These are phyloP conservation scores for Tarsius wallacei DNA, from an alignment of 2,797 vertebrate genomes.

Conservation along the genomic window DNA sequence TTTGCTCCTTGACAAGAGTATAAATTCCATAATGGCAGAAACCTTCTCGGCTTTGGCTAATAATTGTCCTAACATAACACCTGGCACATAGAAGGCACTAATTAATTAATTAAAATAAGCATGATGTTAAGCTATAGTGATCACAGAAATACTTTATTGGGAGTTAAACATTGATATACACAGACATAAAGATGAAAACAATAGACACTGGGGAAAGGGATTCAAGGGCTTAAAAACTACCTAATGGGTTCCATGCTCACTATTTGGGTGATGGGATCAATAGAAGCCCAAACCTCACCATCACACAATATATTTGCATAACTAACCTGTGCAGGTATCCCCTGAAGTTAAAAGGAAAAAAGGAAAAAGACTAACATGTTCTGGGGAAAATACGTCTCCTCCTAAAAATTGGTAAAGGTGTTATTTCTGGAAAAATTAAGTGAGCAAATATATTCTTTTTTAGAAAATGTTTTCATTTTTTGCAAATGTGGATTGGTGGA, in stretches of 20 bases:
- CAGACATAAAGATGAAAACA: too few relatives aligned
- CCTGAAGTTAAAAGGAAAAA: too few relatives aligned
- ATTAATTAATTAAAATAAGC: conserved; percentile 21
- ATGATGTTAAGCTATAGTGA: background rate
- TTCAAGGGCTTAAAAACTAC: too few relatives aligned
- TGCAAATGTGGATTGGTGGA: background rate
- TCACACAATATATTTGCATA: too few relatives aligned
- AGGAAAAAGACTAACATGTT: too few relatives aligned
- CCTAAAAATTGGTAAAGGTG: background rate
- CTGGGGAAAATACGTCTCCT: background rate
- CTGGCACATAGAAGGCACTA: background rate
- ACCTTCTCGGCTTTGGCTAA: background rate
- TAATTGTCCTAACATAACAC: background rate
- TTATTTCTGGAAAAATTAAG: too few relatives aligned
- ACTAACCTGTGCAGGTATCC: too few relatives aligned
- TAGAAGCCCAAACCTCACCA: too few relatives aligned
- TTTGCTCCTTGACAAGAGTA: background rate
- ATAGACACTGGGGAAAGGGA: too few relatives aligned
- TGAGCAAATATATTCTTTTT: background rate
- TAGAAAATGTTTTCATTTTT: background rate
- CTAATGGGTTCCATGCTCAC: too few relatives aligned
- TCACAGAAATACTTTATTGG: conserved; percentile 44
- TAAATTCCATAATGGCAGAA: background rate
- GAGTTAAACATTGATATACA: background rate
- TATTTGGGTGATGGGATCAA: too few relatives aligned